Percentiles rank a stretch among this genome's conserved stretches.
Conservation (phyloP, 2,888 invertebrate species). For the Epinotia bilunana region DNA sequence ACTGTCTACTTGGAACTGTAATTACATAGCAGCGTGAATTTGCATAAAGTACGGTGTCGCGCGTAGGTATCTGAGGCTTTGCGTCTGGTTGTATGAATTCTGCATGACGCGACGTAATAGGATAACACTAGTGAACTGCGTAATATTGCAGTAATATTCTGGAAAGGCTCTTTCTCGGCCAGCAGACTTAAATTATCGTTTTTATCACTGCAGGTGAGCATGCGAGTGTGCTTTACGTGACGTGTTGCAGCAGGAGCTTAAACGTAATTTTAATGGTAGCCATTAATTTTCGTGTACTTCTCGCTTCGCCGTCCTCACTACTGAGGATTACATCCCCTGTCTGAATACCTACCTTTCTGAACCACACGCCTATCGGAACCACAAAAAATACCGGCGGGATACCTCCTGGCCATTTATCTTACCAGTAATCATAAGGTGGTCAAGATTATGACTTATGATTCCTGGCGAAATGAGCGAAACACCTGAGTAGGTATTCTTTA, state of each 20-base stretch:
- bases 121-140: conserved; percentile 11
- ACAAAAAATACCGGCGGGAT: too few relatives aligned
- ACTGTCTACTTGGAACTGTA: conserved; percentile 39
- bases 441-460: too few relatives aligned
- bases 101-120: conserved; percentile 26
- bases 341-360: too few relatives aligned
- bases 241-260: not conserved
- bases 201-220: not conserved
- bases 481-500: too few relatives aligned
- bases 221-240: too few relatives aligned
- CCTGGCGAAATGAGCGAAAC: too few relatives aligned
- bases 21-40: conserved; percentile 41
- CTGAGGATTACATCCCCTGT: too few relatives aligned
- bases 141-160: not conserved
- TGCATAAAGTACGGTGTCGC: conserved; percentile 26
- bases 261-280: not conserved
- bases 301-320: too few relatives aligned
- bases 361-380: too few relatives aligned
- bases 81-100: conserved; percentile 33
- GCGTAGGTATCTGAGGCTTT: conserved; percentile 24
- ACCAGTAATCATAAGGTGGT: too few relatives aligned
- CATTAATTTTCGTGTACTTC: not conserved
- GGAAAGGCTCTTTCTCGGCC: not conserved
- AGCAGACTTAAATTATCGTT: not conserved
- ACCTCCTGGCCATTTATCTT: too few relatives aligned